These are phyloP conservation scores for Ophion slaviceki DNA, from an alignment of 2,888 invertebrate species.

Conservation along the genomic window DNA sequence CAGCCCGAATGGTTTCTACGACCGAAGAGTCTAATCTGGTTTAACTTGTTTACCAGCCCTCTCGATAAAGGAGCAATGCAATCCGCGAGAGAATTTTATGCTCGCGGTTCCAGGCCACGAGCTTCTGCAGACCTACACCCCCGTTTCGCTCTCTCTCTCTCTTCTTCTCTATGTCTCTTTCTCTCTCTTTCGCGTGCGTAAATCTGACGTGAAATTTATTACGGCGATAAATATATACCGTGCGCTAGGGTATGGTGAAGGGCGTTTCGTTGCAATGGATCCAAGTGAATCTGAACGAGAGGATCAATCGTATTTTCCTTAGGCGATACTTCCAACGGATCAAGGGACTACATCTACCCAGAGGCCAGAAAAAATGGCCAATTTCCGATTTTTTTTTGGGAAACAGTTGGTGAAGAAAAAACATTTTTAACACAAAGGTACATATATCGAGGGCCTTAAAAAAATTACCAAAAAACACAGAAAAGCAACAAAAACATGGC, in stretches of 20 bases:
- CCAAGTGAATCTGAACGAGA: conserved; percentile 42
- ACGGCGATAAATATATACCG: conserved; percentile 74
- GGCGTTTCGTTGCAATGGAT: conserved; percentile 40
- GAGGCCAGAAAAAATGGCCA: background rate
- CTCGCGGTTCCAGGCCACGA: conserved; percentile 36
- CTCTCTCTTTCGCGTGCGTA: conserved; percentile 56
- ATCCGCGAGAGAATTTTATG: conserved; percentile 70
- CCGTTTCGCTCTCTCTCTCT: background rate
- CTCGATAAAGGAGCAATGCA: conserved; percentile 77
- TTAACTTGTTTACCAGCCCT: conserved; percentile 79
- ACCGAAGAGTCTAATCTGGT: conserved; percentile 75
- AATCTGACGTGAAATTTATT: conserved; percentile 78
- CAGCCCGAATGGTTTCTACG: conserved; percentile 46
- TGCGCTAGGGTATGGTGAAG: conserved; percentile 31
- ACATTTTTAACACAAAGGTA: too few relatives aligned
- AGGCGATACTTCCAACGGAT: conserved; percentile 28
- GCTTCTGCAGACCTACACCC: conserved; percentile 34
- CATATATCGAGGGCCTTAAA: too few relatives aligned
- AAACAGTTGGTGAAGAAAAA: too few relatives aligned
- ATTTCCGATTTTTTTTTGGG: background rate
- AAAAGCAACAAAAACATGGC: too few relatives aligned
- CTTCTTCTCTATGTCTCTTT: conserved; percentile 3
- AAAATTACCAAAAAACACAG: too few relatives aligned
- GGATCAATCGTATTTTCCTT: conserved; percentile 38
- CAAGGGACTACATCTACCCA: background rate